Evolutionary conservation across 2,113 vertebrate species (phyloP).

Genomic region (Pampusana beccarii): DNA sequence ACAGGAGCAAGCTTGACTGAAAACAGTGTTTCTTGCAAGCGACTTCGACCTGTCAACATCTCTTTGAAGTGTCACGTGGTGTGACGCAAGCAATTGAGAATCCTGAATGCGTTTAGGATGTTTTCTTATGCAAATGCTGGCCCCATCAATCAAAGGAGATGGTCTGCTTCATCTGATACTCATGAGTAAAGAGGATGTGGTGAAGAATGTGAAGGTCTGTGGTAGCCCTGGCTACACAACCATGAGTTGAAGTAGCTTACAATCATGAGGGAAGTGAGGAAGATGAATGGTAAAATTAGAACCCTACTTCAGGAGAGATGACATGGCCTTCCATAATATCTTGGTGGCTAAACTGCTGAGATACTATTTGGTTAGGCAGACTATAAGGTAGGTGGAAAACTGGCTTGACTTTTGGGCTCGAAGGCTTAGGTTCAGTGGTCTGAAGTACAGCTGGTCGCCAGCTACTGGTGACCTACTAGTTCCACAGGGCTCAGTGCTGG

Average conservation of each 20-base stretch:
- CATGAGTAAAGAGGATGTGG: not conserved
- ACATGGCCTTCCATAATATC: not conserved
- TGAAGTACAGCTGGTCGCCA: not conserved
- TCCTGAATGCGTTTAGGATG: not conserved
- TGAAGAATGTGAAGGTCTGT: not conserved
- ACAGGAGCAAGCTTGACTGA: not conserved
- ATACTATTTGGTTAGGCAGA: not conserved
- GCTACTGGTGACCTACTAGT: not conserved
- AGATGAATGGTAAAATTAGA: not conserved
- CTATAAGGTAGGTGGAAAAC: not conserved
- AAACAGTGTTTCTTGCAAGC: not conserved
- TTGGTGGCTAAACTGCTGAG: not conserved
- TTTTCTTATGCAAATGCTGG: not conserved
- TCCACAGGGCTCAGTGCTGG: not conserved
- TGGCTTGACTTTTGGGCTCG: not conserved
- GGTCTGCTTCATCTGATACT: not conserved
- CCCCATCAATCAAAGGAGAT: not conserved
- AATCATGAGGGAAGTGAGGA: not conserved
- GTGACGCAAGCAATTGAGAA: not conserved
- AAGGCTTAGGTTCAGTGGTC: not conserved
- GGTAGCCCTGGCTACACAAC: not conserved
- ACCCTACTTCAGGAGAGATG: not conserved
- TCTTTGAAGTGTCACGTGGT: not conserved
- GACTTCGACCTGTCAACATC: not conserved
- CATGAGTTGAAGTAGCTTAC: not conserved